phyloP scores from a whole-genome alignment of 1,140 invertebrate species.

The Maniola jurtina region DNA sequence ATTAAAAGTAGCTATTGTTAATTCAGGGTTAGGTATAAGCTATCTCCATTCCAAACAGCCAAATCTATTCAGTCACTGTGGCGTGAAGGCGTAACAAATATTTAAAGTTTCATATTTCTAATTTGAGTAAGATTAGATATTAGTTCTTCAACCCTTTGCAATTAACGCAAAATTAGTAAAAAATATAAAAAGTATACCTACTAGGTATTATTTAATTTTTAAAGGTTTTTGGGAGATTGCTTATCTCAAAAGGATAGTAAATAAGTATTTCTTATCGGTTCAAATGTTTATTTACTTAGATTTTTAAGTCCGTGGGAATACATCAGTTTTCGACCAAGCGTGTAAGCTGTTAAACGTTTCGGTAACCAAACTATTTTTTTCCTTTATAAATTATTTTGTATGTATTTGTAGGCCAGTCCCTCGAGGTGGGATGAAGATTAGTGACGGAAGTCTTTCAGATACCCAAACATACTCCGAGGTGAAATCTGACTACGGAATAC shows the following conservation, averaged over 20 bases:
- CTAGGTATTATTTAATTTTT: background rate
- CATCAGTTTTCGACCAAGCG: conserved; percentile 28
- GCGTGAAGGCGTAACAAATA: too few relatives aligned
- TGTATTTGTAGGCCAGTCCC: conserved; percentile 72
- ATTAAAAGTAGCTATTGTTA: too few relatives aligned
- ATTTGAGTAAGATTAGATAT: too few relatives aligned
- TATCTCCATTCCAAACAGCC: too few relatives aligned
- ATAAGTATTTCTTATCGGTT: conserved; percentile 44
- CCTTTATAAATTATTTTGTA: too few relatives aligned
- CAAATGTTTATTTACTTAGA: conserved; percentile 27
- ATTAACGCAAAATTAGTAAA: too few relatives aligned
- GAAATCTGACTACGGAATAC: conserved; percentile 83
- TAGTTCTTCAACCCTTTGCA: too few relatives aligned
- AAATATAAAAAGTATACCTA: too few relatives aligned
- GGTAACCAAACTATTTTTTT: conserved; percentile 7
- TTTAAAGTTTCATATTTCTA: too few relatives aligned
- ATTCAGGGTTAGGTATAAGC: too few relatives aligned
- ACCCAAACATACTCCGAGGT: conserved; percentile 83
- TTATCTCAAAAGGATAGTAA: conserved; percentile 23
- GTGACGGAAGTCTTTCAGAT: conserved; percentile 90
- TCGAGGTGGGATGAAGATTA: conserved; percentile 81
- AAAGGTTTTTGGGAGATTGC: background rate
- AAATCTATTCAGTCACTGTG: too few relatives aligned
- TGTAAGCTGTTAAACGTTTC: conserved; percentile 14
- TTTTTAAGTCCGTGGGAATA: conserved; percentile 36